Base-by-base conservation (phyloP, 1,140 invertebrate genomes). In the Drosophila asahinai region DNA sequence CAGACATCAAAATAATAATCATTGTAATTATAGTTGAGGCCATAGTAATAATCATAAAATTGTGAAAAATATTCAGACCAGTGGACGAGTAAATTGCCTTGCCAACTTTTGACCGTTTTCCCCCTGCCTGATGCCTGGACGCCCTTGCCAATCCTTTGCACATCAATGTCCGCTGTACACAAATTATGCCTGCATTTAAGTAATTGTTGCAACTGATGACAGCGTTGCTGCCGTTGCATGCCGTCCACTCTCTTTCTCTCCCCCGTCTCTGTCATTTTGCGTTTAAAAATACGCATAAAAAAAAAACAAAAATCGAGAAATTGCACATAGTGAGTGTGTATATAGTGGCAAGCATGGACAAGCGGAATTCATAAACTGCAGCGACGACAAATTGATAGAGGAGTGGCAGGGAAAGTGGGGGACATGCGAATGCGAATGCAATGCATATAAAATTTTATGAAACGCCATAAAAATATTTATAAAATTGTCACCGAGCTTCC, bases 401-500 rank as follows among this genome's bases (percentile, higher is more conserved):
- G 77, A 43, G 12, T 22, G 30, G 67, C 27, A 47, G 49, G 22
- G 22, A 6, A 51, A 45, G 51, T 27, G 45, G 48, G 25, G 63
- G 52, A 12, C 25, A 48, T 54, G 52, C 52, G 12, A 38, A 22
- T 55, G 57, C n/a, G n/a, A 57, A 25, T 65, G 60, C 61, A 25
- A 27, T 48, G 71, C 86, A 76, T 86, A 89, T 89, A 89, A 80
- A 89, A 90, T 90, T 89, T 89, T 90, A 89, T 90, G 73, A 90
- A 89, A 81, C 86, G 78, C 86, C 86, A 89, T 89, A 90, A 89
- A 84, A 90, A 82, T 89, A 87, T 87, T 87, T 87, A 76, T 84
- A 80, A 90, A 87, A 87, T 90, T 90, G 84, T 83, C 81, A 72
- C 81, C 77, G 63, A 80, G 78, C 74, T 66, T 38, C 72, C 72